Conservation (phyloP, 2,113 vertebrate species). For the Aegithalos caudatus region DNA sequence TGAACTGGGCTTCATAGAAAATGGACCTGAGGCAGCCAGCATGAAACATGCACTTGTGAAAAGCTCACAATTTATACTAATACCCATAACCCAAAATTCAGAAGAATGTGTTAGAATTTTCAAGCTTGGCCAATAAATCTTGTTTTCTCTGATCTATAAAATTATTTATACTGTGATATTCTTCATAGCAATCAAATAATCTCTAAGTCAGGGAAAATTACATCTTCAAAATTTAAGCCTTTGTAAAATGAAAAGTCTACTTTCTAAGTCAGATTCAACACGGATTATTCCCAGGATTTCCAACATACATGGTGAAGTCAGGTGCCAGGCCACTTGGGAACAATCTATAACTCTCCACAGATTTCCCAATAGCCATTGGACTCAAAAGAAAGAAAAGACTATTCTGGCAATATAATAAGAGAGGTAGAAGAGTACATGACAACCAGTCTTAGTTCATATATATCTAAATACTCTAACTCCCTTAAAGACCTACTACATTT, state of each 20-base stretch:
- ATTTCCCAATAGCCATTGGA: not conserved
- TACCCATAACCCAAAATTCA: not conserved
- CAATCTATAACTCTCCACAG: not conserved
- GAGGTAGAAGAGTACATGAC: not conserved
- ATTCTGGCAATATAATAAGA: not conserved
- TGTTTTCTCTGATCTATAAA: not conserved
- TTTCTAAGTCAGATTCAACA: not conserved
- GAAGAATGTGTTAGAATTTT: not conserved
- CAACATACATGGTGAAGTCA: not conserved
- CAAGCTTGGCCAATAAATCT: not conserved
- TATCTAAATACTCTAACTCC: not conserved
- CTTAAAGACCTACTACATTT: not conserved
- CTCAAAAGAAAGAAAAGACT: not conserved
- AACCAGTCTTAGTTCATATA: not conserved
- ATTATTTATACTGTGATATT: too few species aligned
- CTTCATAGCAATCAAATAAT: not conserved
- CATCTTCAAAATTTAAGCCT: not conserved
- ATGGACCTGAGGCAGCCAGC: not conserved
- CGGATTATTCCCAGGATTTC: not conserved
- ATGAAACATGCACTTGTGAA: not conserved
- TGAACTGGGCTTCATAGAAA: too few species aligned
- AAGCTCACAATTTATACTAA: not conserved
- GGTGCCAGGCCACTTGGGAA: not conserved
- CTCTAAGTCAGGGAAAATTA: not conserved
- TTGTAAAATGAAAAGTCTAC: not conserved